Evolutionary conservation across 2,888 invertebrate species (phyloP).

Genomic region (Chloroclysta siterata): DNA sequence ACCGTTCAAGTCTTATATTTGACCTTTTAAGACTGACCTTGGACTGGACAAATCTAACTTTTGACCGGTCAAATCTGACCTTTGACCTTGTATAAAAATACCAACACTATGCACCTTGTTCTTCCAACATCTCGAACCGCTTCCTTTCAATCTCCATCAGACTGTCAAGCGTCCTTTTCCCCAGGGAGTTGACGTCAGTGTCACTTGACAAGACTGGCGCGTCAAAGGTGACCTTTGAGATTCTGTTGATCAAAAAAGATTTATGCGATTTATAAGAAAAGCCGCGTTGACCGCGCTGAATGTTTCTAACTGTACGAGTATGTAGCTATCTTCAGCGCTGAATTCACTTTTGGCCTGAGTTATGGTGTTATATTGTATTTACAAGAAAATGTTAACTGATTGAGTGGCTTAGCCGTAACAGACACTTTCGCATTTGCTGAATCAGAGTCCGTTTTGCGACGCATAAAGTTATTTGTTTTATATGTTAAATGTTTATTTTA

Average conservation of each 20-base stretch:
- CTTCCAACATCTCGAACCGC: conserved; percentile 92
- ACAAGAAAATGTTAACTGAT: too few relatives aligned
- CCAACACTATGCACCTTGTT: conserved; percentile 92
- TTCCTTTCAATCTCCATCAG: conserved; percentile 95
- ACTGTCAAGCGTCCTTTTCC: conserved; percentile 92
- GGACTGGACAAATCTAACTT: not conserved
- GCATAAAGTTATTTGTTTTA: too few relatives aligned
- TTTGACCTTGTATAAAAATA: not conserved
- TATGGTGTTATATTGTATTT: too few relatives aligned
- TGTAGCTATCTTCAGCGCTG: too few relatives aligned
- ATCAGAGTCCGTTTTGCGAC: too few relatives aligned
- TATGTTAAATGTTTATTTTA: too few relatives aligned
- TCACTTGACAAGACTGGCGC: conserved; percentile 90
- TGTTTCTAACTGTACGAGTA: too few relatives aligned
- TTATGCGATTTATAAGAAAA: too few relatives aligned
- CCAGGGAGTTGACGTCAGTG: conserved; percentile 87
- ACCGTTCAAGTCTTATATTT: not conserved
- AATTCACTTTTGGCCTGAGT: too few relatives aligned
- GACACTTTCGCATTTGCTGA: too few relatives aligned
- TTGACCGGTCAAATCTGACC: not conserved
- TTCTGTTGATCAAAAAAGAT: conserved; percentile 52
- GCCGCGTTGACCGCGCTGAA: too few relatives aligned
- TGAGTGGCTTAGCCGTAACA: too few relatives aligned
- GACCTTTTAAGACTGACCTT: not conserved
- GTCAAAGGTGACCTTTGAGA: conserved; percentile 94